Evolutionary conservation across 1,140 invertebrate species (phyloP).

Genomic region (Oncopodura yosiiana): DNA sequence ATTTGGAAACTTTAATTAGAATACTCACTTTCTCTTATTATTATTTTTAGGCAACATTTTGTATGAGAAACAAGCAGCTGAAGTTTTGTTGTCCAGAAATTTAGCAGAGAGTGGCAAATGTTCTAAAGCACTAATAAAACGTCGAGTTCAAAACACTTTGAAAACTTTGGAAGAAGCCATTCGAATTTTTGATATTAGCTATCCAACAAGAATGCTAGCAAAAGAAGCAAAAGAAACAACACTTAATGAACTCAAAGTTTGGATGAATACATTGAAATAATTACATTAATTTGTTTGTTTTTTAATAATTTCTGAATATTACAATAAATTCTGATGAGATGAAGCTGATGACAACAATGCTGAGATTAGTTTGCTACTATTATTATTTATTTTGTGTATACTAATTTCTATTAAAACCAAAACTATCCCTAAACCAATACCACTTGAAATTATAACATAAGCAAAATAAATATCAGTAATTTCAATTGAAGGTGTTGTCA

Average conservation of each 20-base stretch:
- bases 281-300: background rate
- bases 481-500: background rate
- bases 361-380: too few relatives aligned
- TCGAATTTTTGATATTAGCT: constrained; percentile 28
- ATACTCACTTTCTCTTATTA: background rate
- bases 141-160: constrained; percentile 17
- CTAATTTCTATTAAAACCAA: too few relatives aligned
- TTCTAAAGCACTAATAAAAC: constrained; percentile 18
- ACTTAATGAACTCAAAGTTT: constrained; percentile 18
- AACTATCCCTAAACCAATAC: too few relatives aligned
- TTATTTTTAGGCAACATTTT: constrained; percentile 23
- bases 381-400: too few relatives aligned
- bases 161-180: constrained; percentile 28
- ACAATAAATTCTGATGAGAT: too few relatives aligned
- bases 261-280: constrained; percentile 16
- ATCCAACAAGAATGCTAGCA: constrained; percentile 26
- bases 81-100: constrained; percentile 21
- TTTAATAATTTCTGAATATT: too few relatives aligned
- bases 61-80: constrained; percentile 33
- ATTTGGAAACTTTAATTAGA: background rate
- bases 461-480: background rate
- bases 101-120: constrained; percentile 21
- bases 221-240: constrained; percentile 23
- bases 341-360: too few relatives aligned
- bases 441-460: background rate